These are phyloP conservation scores for Stenodera caucasica DNA, from an alignment of 2,888 invertebrate species.

Conservation along the genomic window DNA sequence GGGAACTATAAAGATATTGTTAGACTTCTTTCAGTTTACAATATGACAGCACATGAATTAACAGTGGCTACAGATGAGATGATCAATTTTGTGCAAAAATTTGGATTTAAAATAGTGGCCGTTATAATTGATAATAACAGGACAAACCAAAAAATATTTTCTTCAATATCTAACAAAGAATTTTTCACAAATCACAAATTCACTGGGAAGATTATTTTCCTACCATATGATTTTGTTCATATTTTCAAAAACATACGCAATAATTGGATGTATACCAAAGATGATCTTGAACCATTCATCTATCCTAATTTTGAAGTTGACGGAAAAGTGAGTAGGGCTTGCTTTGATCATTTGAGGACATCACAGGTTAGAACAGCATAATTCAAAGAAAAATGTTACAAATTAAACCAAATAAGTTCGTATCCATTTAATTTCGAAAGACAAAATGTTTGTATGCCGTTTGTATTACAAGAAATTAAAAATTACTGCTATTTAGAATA, in stretches of 20 bases:
- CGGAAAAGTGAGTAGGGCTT: too few relatives aligned
- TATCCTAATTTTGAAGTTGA: background rate
- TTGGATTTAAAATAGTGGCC: too few relatives aligned
- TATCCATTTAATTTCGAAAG: too few relatives aligned
- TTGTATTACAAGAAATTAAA: too few relatives aligned
- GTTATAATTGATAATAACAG: too few relatives aligned
- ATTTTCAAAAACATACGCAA: background rate
- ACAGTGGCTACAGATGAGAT: background rate
- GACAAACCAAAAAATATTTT: background rate
- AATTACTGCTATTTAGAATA: too few relatives aligned
- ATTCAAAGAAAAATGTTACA: too few relatives aligned
- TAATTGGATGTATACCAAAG: background rate
- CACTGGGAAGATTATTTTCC: background rate
- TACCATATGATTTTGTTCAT: background rate
- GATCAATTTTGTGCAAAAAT: too few relatives aligned
- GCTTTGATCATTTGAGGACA: too few relatives aligned
- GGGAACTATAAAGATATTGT: background rate
- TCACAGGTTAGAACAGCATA: too few relatives aligned
- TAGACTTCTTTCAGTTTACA: background rate
- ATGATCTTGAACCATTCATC: background rate
- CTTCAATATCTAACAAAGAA: background rate
- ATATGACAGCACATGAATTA: background rate
- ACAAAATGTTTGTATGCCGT: too few relatives aligned
- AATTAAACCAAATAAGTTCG: too few relatives aligned
- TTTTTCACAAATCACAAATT: background rate